Evolutionary conservation across 2,888 invertebrate species (phyloP), one percentile per base, ranked within the genome.

Genomic region (Scaptomyza parva): DNA sequence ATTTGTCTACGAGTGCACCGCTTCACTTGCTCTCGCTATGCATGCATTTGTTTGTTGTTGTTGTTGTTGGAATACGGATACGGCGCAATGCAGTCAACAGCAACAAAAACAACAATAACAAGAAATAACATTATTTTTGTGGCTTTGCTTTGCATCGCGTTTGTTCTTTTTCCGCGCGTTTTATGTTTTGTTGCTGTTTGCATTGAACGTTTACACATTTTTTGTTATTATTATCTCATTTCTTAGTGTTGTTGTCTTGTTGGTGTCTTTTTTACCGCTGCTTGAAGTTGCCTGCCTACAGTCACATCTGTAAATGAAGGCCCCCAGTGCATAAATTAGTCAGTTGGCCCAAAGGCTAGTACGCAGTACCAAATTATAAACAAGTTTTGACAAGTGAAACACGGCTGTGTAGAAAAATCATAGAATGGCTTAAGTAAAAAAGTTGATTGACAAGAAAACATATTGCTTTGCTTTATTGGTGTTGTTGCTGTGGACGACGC

Each of bases 211-310:
- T 81, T 71, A 61, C 60, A 73, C 62, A 68, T 72, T 69, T 79
- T 79, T 86, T 86, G 86, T 82, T 82, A 82, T 81, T 81, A 78
- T 82, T 82, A 82, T 82, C 81, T 82, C 83, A 86, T 83, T 82
- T 79, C 83, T 64, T 64, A 51, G 60, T 64, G 60, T 67, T 75
- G 69, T 40, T 50, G 17, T 45, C 17, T 80, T 76, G 22, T 22
- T 22, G 22, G 5, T 43, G 5, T 43, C 53, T 53, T 61, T 35
- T 65, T 57, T 65, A 54, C 68, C 69, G 35, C 35, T 14, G 30
- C 30, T 3, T 12, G 61, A 58, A 2, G 9, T 5, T 60, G 65
- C 48, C 48, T 53, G 50, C 43, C 47, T 33, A 82, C 76, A 78
- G 70, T 83, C 55, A 35, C 57, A 24, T 52, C 65, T 62, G 43